Base-by-base conservation (phyloP, 1,140 invertebrate genomes). In the Sarcophaga peregrina region DNA sequence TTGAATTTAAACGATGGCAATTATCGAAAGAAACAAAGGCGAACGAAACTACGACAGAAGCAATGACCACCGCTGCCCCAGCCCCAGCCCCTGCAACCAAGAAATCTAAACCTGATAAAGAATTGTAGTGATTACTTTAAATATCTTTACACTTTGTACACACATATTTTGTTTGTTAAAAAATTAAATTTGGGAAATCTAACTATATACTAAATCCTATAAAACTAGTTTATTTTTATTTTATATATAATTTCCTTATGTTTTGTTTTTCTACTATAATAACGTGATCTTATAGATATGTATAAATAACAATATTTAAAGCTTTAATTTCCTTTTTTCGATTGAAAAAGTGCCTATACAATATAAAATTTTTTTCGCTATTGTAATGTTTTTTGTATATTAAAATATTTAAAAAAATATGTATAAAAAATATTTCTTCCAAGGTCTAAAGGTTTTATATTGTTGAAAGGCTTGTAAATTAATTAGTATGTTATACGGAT, bases 1-100 rank as follows among this genome's bases (percentile, higher is more conserved):
- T 90, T 45, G 88, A 90, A 82, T 90, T 89, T 54, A 90, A 90
- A 82, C 87, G 88, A 13, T 89, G 88, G 88, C 87, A 90, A 73
- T 58, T 90, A 50, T 85, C 88, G 74, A 90, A 86, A 82, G 87
- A 87, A 78, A 62, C n/a, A 10, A 80, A 75, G 11, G 86, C 85
- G 81, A 89, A 46, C 46, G 25, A 45, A 37, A 76, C 15, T n/a
- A 62, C 47, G 45, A 81, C 80, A 82, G 25, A 68, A 8, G 6
- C 52, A 58, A 72, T 37, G 11, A 47, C 73, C 1, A 47, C 45
- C 75, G 17, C 62, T 4, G 37, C 73, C 13, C 25, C 68, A 17
- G 37, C 48, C 7, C 73, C 82, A 37, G 37, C 75, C 54, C 37
- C 81, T 76, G 80, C 78, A 83, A 83, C 82, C 83, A 86, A 86